Base-by-base conservation (phyloP, 2,888 invertebrate genomes). In the Sycophila texana region DNA sequence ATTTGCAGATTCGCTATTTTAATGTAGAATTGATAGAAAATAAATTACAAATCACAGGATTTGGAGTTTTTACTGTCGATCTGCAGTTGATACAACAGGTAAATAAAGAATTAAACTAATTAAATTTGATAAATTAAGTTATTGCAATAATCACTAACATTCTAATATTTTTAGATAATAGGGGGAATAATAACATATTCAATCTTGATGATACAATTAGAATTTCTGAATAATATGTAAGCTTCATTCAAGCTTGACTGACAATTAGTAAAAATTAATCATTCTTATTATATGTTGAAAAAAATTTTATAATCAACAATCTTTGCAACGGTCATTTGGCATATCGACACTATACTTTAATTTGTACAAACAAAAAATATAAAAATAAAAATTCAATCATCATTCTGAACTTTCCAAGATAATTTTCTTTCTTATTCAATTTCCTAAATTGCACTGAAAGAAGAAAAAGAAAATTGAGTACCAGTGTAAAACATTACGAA, bases 181-280 rank as follows among this genome's bases (percentile, higher is more conserved):
- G 83, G 85, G 18, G 84, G 86, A 4, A 83, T 88, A 71, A 84
- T 85, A 20, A 88, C 88, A 2, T 87, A 87, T 63, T 84, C 88
- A 20, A 84, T 88, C 7, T 86, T 88, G 65, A 80, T 88, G n/a
- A 86, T 88, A 20, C 88, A 88, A 83, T 78, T 84, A 16, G 51
- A 39, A 26, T 10, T 4, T 49, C 2, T 49, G n/a, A 7, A 20
- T n/a, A 4, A 57, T 4, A 5, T 18, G 3, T 13, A 13, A 20
- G 13, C 16, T 30, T 57, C 14, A 16, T 20, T 16, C 39, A 57
- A 18, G 12, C 39, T 12, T 13, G 57, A 4, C 20, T 26, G 12
- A 22, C 49, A 16, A 4, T 20, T 65, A 22, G 20, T 58, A 20
- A 18, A n/a, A 57, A 18, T 18, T 14, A 51, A 51, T 10, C 1